Percentiles rank a stretch among this genome's conserved stretches.
Evolutionary conservation across 2,888 invertebrate genomes (phyloP).

Genomic region (Lithophane leautieri): DNA sequence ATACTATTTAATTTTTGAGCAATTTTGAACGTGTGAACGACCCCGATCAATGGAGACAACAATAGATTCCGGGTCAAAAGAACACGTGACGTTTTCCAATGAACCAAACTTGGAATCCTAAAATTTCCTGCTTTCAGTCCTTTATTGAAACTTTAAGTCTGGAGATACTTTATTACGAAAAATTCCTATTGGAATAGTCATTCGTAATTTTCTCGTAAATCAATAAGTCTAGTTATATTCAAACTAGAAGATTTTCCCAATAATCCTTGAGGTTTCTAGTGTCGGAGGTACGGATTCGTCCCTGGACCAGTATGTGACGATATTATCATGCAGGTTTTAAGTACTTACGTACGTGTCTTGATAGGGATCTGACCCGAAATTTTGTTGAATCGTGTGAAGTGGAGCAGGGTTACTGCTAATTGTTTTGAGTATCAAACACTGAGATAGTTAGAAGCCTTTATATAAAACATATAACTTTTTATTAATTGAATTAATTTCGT

Average conservation of each 20-base stretch:
- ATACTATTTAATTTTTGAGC: constrained; percentile 19
- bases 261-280: constrained; percentile 28
- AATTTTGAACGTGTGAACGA: constrained; percentile 46
- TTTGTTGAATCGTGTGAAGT: constrained; percentile 56
- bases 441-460: constrained; percentile 6
- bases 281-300: constrained; percentile 32
- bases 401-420: constrained; percentile 57
- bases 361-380: constrained; percentile 61
- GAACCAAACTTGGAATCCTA: constrained; percentile 32
- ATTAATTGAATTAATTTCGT: too few relatives aligned
- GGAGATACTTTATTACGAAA: constrained; percentile 29
- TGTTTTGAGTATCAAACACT: constrained; percentile 39
- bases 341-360: constrained; percentile 60
- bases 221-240: constrained; percentile 25
- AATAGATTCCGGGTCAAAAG: constrained; percentile 54
- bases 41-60: constrained; percentile 32
- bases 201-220: constrained; percentile 32
- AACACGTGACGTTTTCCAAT: constrained; percentile 46
- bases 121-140: constrained; percentile 14
- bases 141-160: constrained; percentile 19
- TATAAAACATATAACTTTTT: background rate
- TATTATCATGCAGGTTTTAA: constrained; percentile 36
- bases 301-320: constrained; percentile 26
- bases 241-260: constrained; percentile 16
- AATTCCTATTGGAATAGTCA: constrained; percentile 26